Percentiles rank a stretch among this genome's conserved stretches.
Evolutionary conservation across 2,797 vertebrate genomes (phyloP).

Genomic region (Rallus crepitans): DNA sequence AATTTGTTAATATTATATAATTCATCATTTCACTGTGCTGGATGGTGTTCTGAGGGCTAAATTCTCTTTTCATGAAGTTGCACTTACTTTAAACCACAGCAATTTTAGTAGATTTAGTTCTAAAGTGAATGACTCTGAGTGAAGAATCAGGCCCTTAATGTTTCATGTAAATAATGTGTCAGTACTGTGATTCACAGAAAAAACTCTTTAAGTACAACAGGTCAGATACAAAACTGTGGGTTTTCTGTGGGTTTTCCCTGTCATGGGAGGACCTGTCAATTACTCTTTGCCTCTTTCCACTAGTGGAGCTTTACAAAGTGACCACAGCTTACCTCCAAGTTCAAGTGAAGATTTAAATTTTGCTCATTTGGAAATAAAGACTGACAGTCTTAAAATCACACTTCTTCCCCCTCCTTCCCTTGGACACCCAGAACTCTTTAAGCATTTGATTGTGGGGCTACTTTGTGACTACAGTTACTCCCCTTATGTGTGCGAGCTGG

Average conservation of each 20-base stretch:
- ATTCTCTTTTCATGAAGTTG: neutral
- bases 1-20: constrained; percentile 53
- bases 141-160: neutral
- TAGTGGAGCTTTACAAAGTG: neutral
- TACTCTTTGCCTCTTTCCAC: neutral
- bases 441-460: neutral
- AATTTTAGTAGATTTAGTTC: neutral
- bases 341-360: neutral
- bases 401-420: neutral
- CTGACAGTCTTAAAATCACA: neutral
- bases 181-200: neutral
- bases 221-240: neutral
- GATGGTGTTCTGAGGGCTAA: neutral
- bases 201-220: neutral
- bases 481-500: neutral
- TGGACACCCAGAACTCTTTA: neutral
- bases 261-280: neutral
- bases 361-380: neutral
- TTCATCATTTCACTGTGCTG: constrained; percentile 8
- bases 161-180: neutral
- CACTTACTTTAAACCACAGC: neutral
- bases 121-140: neutral
- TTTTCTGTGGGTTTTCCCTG: neutral
- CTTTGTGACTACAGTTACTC: neutral
- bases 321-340: neutral